Conservation (phyloP, 2,888 invertebrate species). For the Lottia gigantea region DNA sequence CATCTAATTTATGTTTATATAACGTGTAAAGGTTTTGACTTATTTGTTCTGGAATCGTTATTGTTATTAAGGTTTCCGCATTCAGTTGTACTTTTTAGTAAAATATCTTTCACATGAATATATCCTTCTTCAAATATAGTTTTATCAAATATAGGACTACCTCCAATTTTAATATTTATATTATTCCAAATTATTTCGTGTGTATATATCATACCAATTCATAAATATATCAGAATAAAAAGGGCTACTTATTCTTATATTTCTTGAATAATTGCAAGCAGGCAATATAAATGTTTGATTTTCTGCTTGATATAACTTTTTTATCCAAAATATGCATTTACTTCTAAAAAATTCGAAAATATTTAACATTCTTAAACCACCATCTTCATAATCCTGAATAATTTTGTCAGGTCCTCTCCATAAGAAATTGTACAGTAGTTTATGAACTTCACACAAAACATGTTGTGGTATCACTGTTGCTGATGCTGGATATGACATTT, state of each 20-base stretch:
- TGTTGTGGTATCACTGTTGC: background rate
- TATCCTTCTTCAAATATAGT: too few species aligned
- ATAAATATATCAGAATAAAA: background rate
- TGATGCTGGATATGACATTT: background rate
- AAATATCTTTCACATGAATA: too few species aligned
- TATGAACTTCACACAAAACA: background rate
- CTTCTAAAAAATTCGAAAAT: background rate
- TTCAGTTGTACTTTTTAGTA: too few species aligned
- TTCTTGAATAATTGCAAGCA: too few species aligned
- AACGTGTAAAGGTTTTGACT: too few species aligned
- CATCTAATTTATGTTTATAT: too few species aligned
- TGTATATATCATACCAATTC: background rate
- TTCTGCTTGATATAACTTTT: too few species aligned
- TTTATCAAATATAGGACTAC: too few species aligned
- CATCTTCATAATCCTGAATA: background rate
- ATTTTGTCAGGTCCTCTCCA: background rate
- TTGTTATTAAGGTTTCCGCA: too few species aligned
- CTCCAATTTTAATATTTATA: background rate
- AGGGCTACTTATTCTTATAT: background rate
- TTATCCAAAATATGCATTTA: too few species aligned
- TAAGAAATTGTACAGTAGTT: background rate
- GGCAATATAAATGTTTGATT: too few species aligned
- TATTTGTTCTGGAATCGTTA: too few species aligned
- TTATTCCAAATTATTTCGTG: background rate
- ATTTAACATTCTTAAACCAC: background rate